Base-by-base conservation (phyloP, 2,888 invertebrate genomes). In the Nomada ferruginata region DNA sequence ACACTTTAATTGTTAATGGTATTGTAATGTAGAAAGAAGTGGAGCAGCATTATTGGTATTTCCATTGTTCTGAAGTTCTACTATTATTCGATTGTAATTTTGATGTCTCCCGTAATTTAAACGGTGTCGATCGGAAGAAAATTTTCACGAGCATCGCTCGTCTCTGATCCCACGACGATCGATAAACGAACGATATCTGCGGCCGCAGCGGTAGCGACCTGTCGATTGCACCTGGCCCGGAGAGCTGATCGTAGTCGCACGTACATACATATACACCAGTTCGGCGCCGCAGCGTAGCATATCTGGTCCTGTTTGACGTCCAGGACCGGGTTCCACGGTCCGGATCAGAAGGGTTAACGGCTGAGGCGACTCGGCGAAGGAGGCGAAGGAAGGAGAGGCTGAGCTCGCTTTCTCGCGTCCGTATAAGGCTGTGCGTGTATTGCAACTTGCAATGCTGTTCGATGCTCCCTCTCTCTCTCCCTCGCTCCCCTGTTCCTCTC, bases 381-480 rank as follows among this genome's bases (percentile, higher is more conserved):
- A 72, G 23, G 64, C 52, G 53, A 53, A 50, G 44, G 44, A 36
- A 69, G 50, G 50, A 50, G 63, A 60, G 59, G 60, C 70, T 53
- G 64, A 57, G 81, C 76, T 79, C 75, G 87, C 83, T 87, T 85
- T 86, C 85, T 83, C 86, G 87, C 72, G 76, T 81, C 88, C 87
- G 87, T 88, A 88, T 87, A 88, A 85, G 88, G 88, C 72, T 70
- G 79, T 85, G 84, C 76, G 82, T 83, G 69, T 76, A 82, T 77
- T 66, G 57, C 76, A 55, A 80, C 70, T 81, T 78, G 74, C 78
- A 68, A 71, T 69, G 71, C 76, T 61, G 57, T 75, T 76, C 74
- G 76, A 69, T 60, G 26, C 29, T n/a, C 2, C 23, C 15, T 26
- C 29, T 57, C 29, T 64, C 52, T 23, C 13, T 42, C 18, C 20